A percentile compares a stretch with the other conserved stretches of the same genome.
Conservation (phyloP, 1,140 invertebrate genomes). For the Ganaspis sp. region DNA sequence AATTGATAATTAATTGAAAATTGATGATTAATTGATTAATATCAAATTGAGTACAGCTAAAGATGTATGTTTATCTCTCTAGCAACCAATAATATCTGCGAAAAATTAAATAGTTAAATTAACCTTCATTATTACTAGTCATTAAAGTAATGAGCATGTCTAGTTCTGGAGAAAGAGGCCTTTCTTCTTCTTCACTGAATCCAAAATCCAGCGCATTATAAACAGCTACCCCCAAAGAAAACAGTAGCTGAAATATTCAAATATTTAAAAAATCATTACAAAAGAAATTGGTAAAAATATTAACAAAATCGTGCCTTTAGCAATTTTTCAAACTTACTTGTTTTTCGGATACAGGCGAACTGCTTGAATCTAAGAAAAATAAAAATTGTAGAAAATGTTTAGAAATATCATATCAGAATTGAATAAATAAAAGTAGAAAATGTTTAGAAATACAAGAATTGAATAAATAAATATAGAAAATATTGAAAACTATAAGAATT, state of each 20-base stretch:
- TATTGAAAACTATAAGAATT: too few relatives aligned
- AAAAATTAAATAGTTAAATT: conserved; percentile 48
- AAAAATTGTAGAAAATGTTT: background rate
- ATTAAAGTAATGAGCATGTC: conserved; percentile 90
- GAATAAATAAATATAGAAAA: too few relatives aligned
- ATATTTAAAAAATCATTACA: too few relatives aligned
- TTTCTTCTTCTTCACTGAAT: conserved; percentile 88
- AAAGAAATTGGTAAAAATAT: conserved; percentile 61
- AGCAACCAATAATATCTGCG: too few relatives aligned
- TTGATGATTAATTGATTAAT: too few relatives aligned
- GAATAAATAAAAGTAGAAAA: too few relatives aligned
- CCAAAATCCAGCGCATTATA: conserved; percentile 93
- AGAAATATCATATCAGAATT: too few relatives aligned
- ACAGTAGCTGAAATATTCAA: conserved; percentile 80
- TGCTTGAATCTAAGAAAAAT: conserved; percentile 58
- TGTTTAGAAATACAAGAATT: too few relatives aligned
- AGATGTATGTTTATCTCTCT: too few relatives aligned
- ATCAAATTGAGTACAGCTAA: too few relatives aligned
- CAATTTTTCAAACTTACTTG: conserved; percentile 55
- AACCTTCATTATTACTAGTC: conserved; percentile 81
- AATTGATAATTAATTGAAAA: background rate
- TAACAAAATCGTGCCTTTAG: background rate
- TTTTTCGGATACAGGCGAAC: conserved; percentile 55
- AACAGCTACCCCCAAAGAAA: conserved; percentile 87
- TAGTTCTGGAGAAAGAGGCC: conserved; percentile 88